phyloP scores from a whole-genome alignment of 2,888 invertebrate species.

The Uropetala carovei region DNA sequence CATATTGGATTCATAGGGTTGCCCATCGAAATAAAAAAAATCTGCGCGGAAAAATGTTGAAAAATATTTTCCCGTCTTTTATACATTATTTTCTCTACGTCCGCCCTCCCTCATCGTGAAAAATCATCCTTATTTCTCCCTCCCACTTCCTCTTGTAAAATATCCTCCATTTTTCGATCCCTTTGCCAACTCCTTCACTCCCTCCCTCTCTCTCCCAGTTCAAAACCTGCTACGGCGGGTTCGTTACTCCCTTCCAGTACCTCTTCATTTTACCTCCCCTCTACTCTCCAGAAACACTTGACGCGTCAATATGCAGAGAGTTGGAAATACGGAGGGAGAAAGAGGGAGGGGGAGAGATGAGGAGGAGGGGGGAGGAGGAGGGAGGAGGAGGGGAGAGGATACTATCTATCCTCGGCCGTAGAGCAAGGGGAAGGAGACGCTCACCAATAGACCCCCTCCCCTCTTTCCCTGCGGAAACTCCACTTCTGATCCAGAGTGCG shows the following conservation, averaged over 20 bases:
- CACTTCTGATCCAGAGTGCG: slow-evolving; percentile 12
- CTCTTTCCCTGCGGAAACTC: slow-evolving; percentile 66
- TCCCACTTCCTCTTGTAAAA: slow-evolving; percentile 19
- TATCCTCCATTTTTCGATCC: slow-evolving; percentile 28
- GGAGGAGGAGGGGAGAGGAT: not conserved
- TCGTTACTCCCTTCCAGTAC: not conserved
- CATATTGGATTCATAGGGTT: slow-evolving; percentile 41
- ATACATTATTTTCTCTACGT: not conserved
- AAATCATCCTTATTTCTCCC: slow-evolving; percentile 1
- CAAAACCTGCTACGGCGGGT: not conserved
- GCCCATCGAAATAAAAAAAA: slow-evolving; percentile 13
- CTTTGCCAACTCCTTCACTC: slow-evolving; percentile 31
- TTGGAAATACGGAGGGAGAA: not conserved
- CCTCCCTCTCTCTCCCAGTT: not conserved
- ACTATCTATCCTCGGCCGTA: not conserved
- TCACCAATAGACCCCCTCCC: slow-evolving; percentile 34
- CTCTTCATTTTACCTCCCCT: slow-evolving; percentile 10
- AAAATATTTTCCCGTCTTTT: not conserved
- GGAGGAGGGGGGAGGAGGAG: not conserved
- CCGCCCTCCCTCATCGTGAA: slow-evolving; percentile 1
- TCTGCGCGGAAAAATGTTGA: not conserved
- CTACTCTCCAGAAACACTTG: slow-evolving; percentile 15
- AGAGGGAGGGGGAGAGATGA: not conserved
- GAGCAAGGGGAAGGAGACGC: not conserved
- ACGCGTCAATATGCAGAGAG: slow-evolving; percentile 44